Percentiles rank a stretch among this genome's conserved stretches.
Evolutionary conservation across 30 jellyfish, hydroid and myxozoan species (phyloP).

Genomic region (Catostylus mosaicus): DNA sequence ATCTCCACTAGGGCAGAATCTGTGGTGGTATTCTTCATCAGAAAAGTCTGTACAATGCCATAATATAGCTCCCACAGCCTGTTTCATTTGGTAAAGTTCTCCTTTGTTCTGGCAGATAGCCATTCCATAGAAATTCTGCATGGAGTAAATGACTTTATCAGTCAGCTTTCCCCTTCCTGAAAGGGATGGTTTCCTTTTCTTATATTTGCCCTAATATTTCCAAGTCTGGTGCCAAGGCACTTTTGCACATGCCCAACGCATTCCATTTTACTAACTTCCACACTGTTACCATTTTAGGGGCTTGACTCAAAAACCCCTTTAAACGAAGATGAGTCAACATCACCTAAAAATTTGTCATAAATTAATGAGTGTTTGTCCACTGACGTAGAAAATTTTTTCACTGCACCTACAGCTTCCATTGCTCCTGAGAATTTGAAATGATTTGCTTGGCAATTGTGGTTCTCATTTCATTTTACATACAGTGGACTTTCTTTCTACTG

Average conservation of each 20-base stretch:
- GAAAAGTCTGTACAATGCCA: conserved; percentile 54
- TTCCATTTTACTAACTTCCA: no score
- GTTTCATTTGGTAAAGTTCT: conserved; percentile 50
- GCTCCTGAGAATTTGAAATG: conserved; percentile 34
- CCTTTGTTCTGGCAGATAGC: conserved; percentile 42
- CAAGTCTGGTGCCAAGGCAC: background rate
- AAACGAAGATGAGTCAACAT: no score
- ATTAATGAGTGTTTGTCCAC: conserved; percentile 28
- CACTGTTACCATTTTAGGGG: no score
- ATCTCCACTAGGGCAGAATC: conserved; percentile 49
- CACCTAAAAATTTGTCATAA: conserved; percentile 32
- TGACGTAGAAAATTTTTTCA: conserved; percentile 28
- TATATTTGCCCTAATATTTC: background rate
- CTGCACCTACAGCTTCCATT: no score
- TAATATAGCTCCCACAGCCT: conserved; percentile 54
- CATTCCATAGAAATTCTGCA: conserved; percentile 50
- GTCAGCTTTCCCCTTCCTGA: conserved; percentile 48
- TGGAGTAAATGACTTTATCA: conserved; percentile 17
- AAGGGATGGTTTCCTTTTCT: background rate
- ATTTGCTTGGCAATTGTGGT: conserved; percentile 40
- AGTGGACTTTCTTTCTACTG: conserved; percentile 26
- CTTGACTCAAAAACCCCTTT: no score
- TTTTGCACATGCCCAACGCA: no score
- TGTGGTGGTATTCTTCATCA: conserved; percentile 20
- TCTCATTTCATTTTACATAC: conserved; percentile 41